Evolutionary conservation across 1,140 invertebrate species (phyloP), one percentile per base, ranked within the genome.

Genomic region (Ceratina australensis): DNA sequence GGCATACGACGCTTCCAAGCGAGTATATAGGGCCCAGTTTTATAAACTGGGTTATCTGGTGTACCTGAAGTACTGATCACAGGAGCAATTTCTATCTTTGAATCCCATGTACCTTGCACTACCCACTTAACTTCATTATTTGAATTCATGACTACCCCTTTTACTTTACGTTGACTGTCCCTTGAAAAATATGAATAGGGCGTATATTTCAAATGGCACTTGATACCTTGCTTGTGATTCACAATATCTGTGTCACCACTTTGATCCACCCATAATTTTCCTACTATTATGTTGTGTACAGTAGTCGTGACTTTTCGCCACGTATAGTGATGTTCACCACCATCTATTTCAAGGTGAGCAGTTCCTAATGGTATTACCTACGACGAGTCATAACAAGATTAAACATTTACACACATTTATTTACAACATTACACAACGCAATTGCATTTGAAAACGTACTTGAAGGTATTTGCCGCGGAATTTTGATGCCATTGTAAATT

Each of bases 241-340:
- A 95, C 94, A 79, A 99, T 99, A 89, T 99, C 98, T 98, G 99
- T 99, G 89, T 99, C 98, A 49, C 99, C 99, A 90, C 99, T 97
- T 91, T 99, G 98, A 93, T 99, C 99, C 18, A 99, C 98, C 99
- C 99, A 99, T 76, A 99, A 94, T 93, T 98, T 98, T 68, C 99
- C 99, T 52, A 99, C 98, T 82, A 99, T 99, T 80, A 99, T 99
- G 92, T 99, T 99, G 93, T 99, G 98, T 24, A 99, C 97, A 20
- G 98, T 99, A 15, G 98, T 99, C 13, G 98, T 99, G 26, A 99
- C 98, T 93, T 99, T 99, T 75, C 97, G 94, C 98, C 99, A 99
- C 10, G 98, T 98, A 91, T 98, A 99, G 89, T 98, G 97, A 92
- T 98, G 95, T 16, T 96, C 95, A 86, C 93, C 94, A 63, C 90